Evolutionary conservation across 2,888 invertebrate genomes (phyloP).

Genomic region (Xanthorhoe designata): DNA sequence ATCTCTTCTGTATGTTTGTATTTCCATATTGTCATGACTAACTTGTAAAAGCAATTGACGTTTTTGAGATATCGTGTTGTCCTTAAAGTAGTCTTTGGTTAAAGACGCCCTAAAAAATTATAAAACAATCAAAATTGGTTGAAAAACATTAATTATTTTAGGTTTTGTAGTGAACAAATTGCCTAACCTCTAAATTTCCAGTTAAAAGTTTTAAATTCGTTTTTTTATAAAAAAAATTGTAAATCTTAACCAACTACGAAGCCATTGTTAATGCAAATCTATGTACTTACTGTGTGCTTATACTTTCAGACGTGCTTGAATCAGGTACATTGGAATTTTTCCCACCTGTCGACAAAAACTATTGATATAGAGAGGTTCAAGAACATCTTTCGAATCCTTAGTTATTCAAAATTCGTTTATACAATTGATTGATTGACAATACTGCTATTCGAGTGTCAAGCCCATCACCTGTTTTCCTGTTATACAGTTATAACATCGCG

Average conservation of each 20-base stretch:
- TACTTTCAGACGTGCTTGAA: conserved; percentile 68
- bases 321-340: conserved; percentile 63
- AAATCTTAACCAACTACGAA: conserved; percentile 1
- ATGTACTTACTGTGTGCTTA: conserved; percentile 61
- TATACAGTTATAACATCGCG: no score
- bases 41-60: conserved; percentile 40
- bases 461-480: no score
- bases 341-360: conserved; percentile 47
- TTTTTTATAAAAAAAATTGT: no score
- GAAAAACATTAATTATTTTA: background rate
- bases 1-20: conserved; percentile 42
- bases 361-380: background rate
- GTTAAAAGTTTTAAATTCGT: background rate
- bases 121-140: conserved; percentile 27
- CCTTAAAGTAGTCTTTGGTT: conserved; percentile 49
- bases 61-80: conserved; percentile 41
- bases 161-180: background rate
- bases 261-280: conserved; percentile 1
- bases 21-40: conserved; percentile 40
- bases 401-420: background rate
- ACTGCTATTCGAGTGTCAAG: no score
- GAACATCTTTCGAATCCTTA: background rate
- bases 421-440: no score
- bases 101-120: conserved; percentile 51
- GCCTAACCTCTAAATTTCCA: background rate